Evolutionary conservation across 2,797 vertebrate genomes (phyloP).

Genomic region (Manis crassicaudata): DNA sequence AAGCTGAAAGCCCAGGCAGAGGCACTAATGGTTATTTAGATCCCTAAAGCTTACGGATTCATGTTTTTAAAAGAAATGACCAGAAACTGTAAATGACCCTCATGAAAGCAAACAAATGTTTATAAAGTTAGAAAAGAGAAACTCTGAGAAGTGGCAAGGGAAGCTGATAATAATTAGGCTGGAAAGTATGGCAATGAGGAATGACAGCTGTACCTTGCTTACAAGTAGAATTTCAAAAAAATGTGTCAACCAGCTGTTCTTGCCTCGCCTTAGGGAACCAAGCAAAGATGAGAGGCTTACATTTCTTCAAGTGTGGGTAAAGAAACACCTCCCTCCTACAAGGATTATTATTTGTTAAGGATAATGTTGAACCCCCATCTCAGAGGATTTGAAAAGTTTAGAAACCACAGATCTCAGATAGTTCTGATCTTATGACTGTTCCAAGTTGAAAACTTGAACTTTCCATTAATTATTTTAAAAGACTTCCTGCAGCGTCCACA

Average conservation of each 20-base stretch:
- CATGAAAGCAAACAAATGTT: neutral
- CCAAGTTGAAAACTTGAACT: neutral
- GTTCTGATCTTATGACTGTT: constrained; percentile 1
- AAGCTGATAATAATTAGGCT: neutral
- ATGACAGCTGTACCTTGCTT: neutral
- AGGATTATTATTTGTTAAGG: neutral
- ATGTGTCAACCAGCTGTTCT: neutral
- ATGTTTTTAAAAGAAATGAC: constrained; percentile 11
- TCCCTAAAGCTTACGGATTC: neutral
- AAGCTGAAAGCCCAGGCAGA: neutral
- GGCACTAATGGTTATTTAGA: neutral
- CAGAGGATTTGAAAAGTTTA: neutral
- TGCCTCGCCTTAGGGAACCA: neutral
- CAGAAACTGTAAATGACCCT: neutral
- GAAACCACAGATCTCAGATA: neutral
- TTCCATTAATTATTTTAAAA: constrained; percentile 50
- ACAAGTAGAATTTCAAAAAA: neutral
- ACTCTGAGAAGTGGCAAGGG: neutral
- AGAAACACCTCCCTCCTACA: neutral
- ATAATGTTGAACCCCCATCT: neutral
- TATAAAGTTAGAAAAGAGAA: constrained; percentile 18
- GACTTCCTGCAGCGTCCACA: neutral
- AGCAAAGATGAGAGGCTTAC: neutral
- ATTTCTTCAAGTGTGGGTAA: neutral
- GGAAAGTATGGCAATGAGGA: neutral